Conservation (phyloP, 2,113 vertebrate species). For the Circaetus gallicus region DNA sequence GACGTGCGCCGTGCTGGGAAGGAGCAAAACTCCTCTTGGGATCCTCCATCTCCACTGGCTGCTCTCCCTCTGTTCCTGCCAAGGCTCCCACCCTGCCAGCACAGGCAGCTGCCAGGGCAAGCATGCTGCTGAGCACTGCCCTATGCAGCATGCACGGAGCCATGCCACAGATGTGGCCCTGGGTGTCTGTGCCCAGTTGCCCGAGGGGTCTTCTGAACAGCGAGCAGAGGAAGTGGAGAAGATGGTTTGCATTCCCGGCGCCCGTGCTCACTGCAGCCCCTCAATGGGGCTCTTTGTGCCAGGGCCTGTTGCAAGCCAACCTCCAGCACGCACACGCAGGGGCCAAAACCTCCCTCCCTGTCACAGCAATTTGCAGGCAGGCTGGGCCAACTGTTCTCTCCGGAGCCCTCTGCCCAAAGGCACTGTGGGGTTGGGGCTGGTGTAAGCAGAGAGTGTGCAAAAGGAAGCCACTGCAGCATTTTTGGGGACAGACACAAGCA, state of each 20-base stretch:
- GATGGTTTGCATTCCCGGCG: neutral
- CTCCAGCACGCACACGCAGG: fast-evolving
- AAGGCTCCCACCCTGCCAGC: neutral
- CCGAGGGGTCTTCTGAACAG: neutral
- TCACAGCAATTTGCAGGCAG: neutral
- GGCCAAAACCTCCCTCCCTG: neutral
- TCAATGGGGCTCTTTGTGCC: neutral
- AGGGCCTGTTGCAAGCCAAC: neutral
- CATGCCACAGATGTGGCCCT: fast-evolving
- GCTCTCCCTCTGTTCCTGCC: neutral
- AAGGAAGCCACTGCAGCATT: neutral
- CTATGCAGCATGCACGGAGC: fast-evolving
- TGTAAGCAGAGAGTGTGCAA: neutral
- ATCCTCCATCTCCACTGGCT: neutral
- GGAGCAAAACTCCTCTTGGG: neutral
- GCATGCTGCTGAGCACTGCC: neutral
- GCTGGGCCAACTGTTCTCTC: neutral
- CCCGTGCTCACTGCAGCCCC: fast-evolving
- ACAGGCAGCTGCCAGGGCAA: neutral
- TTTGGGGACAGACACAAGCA: neutral
- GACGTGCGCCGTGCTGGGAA: fast-evolving
- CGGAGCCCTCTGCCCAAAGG: fast-evolving
- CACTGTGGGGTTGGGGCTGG: fast-evolving
- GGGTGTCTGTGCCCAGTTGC: fast-evolving
- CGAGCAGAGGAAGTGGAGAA: neutral